phyloP scores from a whole-genome alignment of 2,113 vertebrate genomes.

The Larimichthys polyactis region DNA sequence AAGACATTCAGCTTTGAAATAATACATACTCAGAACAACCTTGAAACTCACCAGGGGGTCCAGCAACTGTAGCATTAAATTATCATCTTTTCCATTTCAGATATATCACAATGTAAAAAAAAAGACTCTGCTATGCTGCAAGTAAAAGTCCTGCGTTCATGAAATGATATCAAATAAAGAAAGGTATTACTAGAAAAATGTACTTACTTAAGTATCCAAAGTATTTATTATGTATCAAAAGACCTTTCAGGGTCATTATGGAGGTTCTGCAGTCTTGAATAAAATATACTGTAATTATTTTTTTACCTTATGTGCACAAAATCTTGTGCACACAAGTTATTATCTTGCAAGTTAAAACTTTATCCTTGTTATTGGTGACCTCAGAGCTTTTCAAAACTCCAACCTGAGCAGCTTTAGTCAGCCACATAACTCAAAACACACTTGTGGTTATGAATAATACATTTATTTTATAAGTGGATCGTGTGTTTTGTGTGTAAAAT shows the following conservation, averaged over 20 bases:
- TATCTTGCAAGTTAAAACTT: not conserved
- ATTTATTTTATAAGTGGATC: not conserved
- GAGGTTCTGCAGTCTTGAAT: not conserved
- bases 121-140: not conserved
- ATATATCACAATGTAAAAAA: slow-evolving; percentile 1
- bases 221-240: not conserved
- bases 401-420: not conserved
- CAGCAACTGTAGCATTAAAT: slow-evolving; percentile 20
- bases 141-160: not conserved
- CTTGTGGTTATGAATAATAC: not conserved
- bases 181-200: not conserved
- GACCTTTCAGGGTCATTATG: not conserved
- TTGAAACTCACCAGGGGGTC: slow-evolving; percentile 35
- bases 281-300: not conserved
- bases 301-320: not conserved
- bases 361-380: not conserved
- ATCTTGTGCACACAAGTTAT: not conserved
- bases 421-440: not conserved
- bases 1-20: slow-evolving; percentile 43
- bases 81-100: not conserved
- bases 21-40: slow-evolving; percentile 29
- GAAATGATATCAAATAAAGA: not conserved
- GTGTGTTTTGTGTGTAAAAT: not conserved
- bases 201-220: not conserved
- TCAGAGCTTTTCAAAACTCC: not conserved